Evolutionary conservation across 1,140 invertebrate species (phyloP), one percentile per base, ranked within the genome.

Genomic region (Lamellibrachia luymesi): DNA sequence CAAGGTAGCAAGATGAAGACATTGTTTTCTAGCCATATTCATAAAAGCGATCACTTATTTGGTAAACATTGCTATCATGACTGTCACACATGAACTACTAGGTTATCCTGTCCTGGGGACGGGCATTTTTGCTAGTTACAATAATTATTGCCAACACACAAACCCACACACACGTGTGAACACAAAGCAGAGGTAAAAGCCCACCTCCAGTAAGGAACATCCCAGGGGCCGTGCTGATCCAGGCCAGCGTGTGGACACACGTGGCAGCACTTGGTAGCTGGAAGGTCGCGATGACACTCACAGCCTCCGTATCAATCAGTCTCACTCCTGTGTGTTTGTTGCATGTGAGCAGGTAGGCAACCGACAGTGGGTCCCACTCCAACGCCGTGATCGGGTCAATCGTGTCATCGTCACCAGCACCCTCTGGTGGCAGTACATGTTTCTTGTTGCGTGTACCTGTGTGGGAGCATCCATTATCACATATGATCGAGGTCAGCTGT

Each of bases 141-240:
- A 38, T 38, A 38, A 38, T 38, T 38, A 38, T 38, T 38, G 38
- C 38, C 38, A 38, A 38, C 38, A 38, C 38, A 38, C 38, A 38
- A 38, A 38, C 38, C 38, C 38, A 38, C 38, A 38, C 38, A 0
- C 38, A 38, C 38, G 38, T 38, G 38, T 38, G 38, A 1, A 38
- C 38, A 38, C 38, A 38, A 38, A 38, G 38, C 38, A 38, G 38
- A 38, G 38, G 38, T 38, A 38, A 38, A 38, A 38, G 6, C 91
- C 93, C 94, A 96, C 96, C 96, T 93, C 96, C 96, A 56, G 96
- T 96, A 22, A 97, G 94, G 95, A 97, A 97, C 95, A 97, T 96
- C 80, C 97, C 97, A 10, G 97, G 96, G 49, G 96, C 96, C 91
- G 95, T 95, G 8, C 94, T 94, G 22, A 97, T 94, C 97, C 97